These are phyloP conservation scores for Hyphantria cunea DNA, from an alignment of 1,140 invertebrate species.

Conservation along the genomic window DNA sequence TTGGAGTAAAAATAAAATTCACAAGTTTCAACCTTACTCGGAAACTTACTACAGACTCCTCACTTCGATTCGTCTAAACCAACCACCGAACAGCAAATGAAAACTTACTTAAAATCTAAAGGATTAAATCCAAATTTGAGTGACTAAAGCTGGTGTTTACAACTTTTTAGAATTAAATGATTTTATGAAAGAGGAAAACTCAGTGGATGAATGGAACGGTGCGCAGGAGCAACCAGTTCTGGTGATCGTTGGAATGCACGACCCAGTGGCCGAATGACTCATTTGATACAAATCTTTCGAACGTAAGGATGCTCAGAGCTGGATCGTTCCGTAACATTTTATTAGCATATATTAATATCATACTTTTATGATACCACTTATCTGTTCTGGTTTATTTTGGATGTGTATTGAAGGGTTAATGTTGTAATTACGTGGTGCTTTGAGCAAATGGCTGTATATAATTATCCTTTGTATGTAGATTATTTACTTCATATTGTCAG, in stretches of 20 bases:
- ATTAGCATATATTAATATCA: constrained; percentile 2
- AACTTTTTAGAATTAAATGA: not conserved
- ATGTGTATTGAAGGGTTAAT: no score
- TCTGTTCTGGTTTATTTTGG: not conserved
- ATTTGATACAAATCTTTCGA: constrained; percentile 10
- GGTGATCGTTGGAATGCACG: constrained; percentile 33
- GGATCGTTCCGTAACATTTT: not conserved
- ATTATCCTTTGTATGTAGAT: no score
- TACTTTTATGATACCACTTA: not conserved
- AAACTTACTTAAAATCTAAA: not conserved
- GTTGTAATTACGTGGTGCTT: no score
- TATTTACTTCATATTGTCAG: no score
- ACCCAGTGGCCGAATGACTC: constrained; percentile 46
- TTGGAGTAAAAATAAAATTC: constrained; percentile 31
- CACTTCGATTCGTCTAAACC: not conserved
- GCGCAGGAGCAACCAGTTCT: constrained; percentile 34
- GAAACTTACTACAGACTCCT: constrained; percentile 31
- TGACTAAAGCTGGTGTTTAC: not conserved
- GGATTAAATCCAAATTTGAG: not conserved
- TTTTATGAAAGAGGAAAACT: constrained; percentile 38
- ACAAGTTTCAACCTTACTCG: constrained; percentile 29
- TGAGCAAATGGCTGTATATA: no score
- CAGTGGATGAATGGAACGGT: constrained; percentile 25
- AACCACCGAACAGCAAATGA: not conserved
- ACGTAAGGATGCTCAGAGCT: not conserved